Conservation (phyloP, 2,797 vertebrate species). For the Micrastur ruficollis region DNA sequence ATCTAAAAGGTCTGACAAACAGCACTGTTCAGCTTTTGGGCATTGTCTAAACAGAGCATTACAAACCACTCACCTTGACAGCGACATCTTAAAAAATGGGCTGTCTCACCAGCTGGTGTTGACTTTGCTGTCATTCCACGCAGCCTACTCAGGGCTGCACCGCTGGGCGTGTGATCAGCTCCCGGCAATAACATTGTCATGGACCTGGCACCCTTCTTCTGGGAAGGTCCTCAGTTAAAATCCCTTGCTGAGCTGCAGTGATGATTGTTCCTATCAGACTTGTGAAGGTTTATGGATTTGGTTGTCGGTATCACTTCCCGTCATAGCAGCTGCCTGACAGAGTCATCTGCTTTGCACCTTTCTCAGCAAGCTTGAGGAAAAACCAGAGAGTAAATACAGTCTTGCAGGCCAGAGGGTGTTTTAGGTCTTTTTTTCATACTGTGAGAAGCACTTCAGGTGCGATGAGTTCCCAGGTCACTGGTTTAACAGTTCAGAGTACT, state of each 20-base stretch:
- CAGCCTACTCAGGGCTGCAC: neutral
- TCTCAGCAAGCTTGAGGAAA: neutral
- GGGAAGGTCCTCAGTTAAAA: neutral
- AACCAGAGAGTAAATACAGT: neutral
- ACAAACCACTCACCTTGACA: neutral
- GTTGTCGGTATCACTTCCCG: neutral
- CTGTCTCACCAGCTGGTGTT: neutral
- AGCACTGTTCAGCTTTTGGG: neutral
- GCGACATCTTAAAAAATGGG: neutral
- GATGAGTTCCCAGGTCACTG: neutral
- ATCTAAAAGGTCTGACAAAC: neutral
- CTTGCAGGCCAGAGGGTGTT: neutral
- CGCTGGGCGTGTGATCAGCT: neutral
- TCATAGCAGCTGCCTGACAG: neutral
- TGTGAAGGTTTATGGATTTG: neutral
- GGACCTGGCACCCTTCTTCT: neutral
- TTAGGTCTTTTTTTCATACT: neutral
- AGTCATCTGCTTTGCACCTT: neutral
- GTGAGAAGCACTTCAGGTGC: neutral
- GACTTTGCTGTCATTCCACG: neutral
- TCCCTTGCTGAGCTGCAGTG: neutral
- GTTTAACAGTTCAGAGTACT: neutral
- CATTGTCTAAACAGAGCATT: neutral
- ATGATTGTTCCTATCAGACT: neutral
- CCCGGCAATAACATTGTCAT: accelerated